phyloP scores from a whole-genome alignment of 2,888 invertebrate species.

The Rugalucina vietnamica region DNA sequence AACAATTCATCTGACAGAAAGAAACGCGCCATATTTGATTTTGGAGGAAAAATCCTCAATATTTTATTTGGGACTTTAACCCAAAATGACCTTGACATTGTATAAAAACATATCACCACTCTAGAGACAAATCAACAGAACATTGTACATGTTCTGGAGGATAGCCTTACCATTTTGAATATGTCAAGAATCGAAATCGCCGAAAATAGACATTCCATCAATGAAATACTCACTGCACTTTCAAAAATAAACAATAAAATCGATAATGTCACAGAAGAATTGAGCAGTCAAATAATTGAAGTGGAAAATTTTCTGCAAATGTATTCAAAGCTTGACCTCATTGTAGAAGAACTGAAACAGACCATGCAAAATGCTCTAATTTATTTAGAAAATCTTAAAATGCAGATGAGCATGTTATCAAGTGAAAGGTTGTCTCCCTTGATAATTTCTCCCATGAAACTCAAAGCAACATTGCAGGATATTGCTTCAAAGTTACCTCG shows the following conservation, averaged over 20 bases:
- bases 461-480: not conserved
- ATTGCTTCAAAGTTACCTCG: not conserved
- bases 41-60: too few species aligned
- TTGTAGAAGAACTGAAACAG: not conserved
- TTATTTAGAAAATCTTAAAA: not conserved
- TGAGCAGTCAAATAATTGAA: not conserved
- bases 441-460: not conserved
- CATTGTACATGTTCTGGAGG: not conserved
- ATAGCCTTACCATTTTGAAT: not conserved
- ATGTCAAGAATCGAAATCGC: not conserved
- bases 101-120: not conserved
- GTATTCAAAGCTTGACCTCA: not conserved
- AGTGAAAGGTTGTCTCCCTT: not conserved
- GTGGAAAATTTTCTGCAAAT: not conserved
- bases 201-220: not conserved
- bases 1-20: too few species aligned
- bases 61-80: too few species aligned
- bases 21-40: too few species aligned
- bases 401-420: not conserved
- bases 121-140: not conserved
- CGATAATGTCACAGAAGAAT: not conserved
- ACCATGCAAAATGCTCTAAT: not conserved
- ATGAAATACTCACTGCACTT: not conserved
- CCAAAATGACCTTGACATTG: too few species aligned
- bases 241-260: not conserved